Percentiles rank a stretch among this genome's conserved stretches.
Evolutionary conservation across 2,797 vertebrate genomes (phyloP).

Genomic region (Craterocephalus amniculus): DNA sequence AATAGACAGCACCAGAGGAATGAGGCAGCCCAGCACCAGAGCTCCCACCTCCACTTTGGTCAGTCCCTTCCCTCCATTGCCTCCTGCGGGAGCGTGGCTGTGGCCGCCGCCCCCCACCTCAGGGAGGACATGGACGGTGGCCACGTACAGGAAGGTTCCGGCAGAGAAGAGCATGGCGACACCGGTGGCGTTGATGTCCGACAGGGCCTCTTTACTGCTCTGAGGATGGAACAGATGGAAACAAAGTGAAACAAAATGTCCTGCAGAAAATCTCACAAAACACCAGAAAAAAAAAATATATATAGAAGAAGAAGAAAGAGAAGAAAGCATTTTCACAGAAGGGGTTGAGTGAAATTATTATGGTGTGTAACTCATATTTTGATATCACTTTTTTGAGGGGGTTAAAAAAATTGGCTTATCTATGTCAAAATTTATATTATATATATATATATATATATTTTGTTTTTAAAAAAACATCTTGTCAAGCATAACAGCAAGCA

Average conservation of each 20-base stretch:
- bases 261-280: not conserved
- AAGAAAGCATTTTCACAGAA: not conserved
- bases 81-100: slow-evolving; percentile 87
- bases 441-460: no score
- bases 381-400: no score
- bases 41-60: slow-evolving; percentile 93
- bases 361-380: not conserved
- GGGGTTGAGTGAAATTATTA: not conserved
- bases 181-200: slow-evolving; percentile 95
- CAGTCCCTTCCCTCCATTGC: slow-evolving; percentile 90
- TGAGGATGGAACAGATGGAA: slow-evolving; percentile 58
- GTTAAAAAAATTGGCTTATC: no score
- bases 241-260: slow-evolving; percentile 5
- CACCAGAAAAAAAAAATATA: no score
- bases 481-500: no score
- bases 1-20: slow-evolving; percentile 93
- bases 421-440: not conserved
- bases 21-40: slow-evolving; percentile 95
- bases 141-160: slow-evolving; percentile 98
- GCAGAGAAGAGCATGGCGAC: slow-evolving; percentile 99
- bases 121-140: slow-evolving; percentile 97
- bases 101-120: slow-evolving; percentile 95
- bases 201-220: slow-evolving; percentile 99
- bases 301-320: no score
- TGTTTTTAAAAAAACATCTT: no score